Percentiles rank a stretch among this genome's conserved stretches.
phyloP scores from a whole-genome alignment of 2,888 invertebrate genomes.

The Plebejus anna region DNA sequence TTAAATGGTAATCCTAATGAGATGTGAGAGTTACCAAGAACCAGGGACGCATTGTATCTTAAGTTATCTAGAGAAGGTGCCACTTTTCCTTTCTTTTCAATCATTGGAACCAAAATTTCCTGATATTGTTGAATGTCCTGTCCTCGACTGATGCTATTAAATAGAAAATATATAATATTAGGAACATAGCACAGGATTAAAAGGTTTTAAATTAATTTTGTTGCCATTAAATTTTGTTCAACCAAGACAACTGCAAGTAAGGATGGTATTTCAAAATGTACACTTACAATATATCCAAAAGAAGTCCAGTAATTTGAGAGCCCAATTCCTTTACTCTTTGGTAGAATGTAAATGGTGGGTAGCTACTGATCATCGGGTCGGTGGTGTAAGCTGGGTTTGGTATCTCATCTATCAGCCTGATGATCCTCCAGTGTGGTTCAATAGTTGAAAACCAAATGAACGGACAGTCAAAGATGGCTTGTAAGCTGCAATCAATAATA shows the following conservation, averaged over 20 bases:
- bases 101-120: not conserved
- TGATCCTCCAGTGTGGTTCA: conserved; percentile 36
- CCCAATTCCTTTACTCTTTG: conserved; percentile 44
- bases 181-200: not conserved
- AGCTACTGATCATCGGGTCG: conserved; percentile 41
- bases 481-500: conserved; percentile 36
- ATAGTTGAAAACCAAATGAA: conserved; percentile 31
- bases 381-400: conserved; percentile 46
- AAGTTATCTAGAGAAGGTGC: not conserved
- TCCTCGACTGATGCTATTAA: not conserved
- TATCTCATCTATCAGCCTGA: conserved; percentile 40
- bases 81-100: not conserved
- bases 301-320: conserved; percentile 34
- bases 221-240: too few species aligned
- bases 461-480: conserved; percentile 39
- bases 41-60: not conserved
- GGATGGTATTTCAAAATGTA: not conserved
- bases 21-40: not conserved
- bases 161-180: not conserved
- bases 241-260: too few species aligned
- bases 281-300: conserved; percentile 29
- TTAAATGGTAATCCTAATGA: conserved; percentile 19
- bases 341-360: conserved; percentile 43
- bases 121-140: not conserved
- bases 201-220: too few species aligned